Base-by-base conservation (phyloP, 1,140 invertebrate genomes). In the Andricus grossulariae region DNA sequence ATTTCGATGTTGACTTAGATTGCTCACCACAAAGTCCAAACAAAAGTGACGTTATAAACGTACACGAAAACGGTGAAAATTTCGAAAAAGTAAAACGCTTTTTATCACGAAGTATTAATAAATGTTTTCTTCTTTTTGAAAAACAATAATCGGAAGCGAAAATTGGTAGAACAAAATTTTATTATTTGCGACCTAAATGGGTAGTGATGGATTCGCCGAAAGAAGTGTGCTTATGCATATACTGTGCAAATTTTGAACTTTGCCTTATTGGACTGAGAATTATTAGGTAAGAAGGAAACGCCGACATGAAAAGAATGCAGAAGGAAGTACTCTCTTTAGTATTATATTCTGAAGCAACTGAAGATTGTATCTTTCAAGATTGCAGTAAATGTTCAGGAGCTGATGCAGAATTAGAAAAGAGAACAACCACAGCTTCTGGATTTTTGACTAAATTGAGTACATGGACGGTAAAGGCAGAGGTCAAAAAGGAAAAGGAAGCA, bases 1-100 rank as follows among this genome's bases (percentile, higher is more conserved):
- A 54, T 54, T 54, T 54, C n/a, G 19, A 54, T 54, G 52, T 18
- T 54, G 52, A 54, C 52, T 18, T 54, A 18, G 52, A 54, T 54
- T 54, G 50, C n/a, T 51, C 50, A 12, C 50, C 12, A 16, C 50
- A 51, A 51, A 51, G 50, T 51, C 50, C 50, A 15, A 51, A 51
- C n/a, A 51, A 51, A 51, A 15, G 4, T 51, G 50, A 51, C n/a
- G 50, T 51, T 51, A 16, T 51, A 51, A 51, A 51, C n/a, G n/a
- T 51, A 15, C 3, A 15, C n/a, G 50, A 51, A 51, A 51, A 51
- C n/a, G n/a, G 11, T 15, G 50, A 51, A 51, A 51, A 51, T 11
- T 11, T 51, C 3, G n/a, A 51, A 51, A 16, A 15, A 16, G n/a
- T 16, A 10, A 51, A 51, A 51, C 8, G 50, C n/a, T 51, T 51